These are phyloP conservation scores for Ornithorhynchus anatinus DNA, from an alignment of 2,113 vertebrate genomes.

Conservation along the genomic window DNA sequence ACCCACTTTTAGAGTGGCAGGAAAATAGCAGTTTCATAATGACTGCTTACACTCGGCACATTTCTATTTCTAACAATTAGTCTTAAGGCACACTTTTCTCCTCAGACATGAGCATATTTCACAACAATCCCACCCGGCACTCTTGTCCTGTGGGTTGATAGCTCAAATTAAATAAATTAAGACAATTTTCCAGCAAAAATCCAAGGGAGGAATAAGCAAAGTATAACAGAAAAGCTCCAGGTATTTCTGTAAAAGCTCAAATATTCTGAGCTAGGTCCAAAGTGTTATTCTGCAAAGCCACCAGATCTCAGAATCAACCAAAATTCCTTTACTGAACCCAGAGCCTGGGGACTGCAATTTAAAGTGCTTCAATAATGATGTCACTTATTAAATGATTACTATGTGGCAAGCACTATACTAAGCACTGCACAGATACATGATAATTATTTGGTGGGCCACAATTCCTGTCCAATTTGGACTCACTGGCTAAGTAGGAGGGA, in stretches of 20 bases:
- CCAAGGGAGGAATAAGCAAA: no score
- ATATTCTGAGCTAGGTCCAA: neutral
- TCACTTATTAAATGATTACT: no score
- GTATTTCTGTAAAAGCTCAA: neutral
- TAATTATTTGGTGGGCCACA: no score
- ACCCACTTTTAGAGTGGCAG: neutral
- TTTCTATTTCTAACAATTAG: conserved; percentile 11
- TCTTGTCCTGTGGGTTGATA: neutral
- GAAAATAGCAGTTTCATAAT: neutral
- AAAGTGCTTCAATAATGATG: no score
- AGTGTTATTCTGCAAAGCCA: neutral
- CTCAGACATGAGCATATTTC: neutral
- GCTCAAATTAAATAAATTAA: neutral
- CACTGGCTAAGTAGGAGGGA: no score
- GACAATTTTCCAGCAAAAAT: neutral
- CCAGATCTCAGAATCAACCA: no score
- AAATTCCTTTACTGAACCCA: no score
- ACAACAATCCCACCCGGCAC: neutral
- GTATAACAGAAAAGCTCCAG: neutral
- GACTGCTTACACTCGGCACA: neutral
- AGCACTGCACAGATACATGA: no score
- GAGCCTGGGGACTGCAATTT: no score
- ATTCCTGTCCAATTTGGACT: no score
- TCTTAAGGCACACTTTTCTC: neutral
- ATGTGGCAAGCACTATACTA: no score